Evolutionary conservation across 2,888 invertebrate species (phyloP).

Genomic region (Epinotia brunnichana): DNA sequence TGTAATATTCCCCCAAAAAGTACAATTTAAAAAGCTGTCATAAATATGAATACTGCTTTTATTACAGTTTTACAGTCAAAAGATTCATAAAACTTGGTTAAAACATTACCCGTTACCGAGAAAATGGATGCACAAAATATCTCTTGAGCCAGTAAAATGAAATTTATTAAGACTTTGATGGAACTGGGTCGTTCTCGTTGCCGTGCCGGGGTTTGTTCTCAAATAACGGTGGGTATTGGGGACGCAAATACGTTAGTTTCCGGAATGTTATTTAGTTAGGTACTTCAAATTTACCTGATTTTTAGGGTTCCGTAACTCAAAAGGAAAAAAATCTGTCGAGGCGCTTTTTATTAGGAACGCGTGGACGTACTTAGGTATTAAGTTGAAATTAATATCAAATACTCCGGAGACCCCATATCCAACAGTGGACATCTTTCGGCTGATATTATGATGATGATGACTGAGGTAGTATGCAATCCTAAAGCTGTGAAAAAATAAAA

Average conservation of each 20-base stretch:
- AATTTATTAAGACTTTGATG: slow-evolving; percentile 27
- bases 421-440: too few species aligned
- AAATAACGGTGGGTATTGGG: slow-evolving; percentile 2
- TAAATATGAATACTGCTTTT: slow-evolving; percentile 12
- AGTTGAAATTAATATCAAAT: too few species aligned
- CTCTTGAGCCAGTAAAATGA: slow-evolving; percentile 22
- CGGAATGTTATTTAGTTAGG: not conserved
- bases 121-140: slow-evolving; percentile 19
- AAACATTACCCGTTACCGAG: slow-evolving; percentile 7
- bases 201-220: slow-evolving; percentile 3
- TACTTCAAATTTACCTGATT: too few species aligned
- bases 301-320: too few species aligned
- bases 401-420: too few species aligned
- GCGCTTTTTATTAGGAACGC: too few species aligned
- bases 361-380: too few species aligned
- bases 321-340: too few species aligned
- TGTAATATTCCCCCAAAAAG: slow-evolving; percentile 14
- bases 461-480: too few species aligned
- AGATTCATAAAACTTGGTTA: slow-evolving; percentile 24
- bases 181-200: slow-evolving; percentile 4
- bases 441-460: too few species aligned
- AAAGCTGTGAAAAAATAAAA: too few species aligned
- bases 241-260: not conserved
- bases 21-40: slow-evolving; percentile 24
- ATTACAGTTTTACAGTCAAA: slow-evolving; percentile 18